These are phyloP conservation scores for Sminthurides aquaticus DNA, from an alignment of 2,888 invertebrate genomes.

Conservation along the genomic window DNA sequence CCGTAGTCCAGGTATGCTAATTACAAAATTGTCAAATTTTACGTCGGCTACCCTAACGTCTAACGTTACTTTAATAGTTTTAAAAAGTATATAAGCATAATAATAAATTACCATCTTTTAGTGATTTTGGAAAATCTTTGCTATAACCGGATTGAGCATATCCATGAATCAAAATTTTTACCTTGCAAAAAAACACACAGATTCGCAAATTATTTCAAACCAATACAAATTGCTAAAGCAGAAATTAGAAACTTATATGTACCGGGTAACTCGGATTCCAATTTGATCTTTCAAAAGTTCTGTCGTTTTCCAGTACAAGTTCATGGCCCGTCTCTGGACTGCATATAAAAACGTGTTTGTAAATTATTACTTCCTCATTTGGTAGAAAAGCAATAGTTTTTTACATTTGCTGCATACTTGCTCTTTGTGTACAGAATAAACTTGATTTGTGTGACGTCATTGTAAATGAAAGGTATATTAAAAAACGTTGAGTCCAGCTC, in stretches of 20 bases:
- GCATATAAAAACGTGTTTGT: background rate
- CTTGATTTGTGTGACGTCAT: conserved; percentile 35
- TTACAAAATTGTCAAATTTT: background rate
- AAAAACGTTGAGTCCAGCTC: conserved; percentile 34
- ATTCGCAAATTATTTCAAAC: background rate
- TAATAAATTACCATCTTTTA: conserved; percentile 29
- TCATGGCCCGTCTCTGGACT: conserved; percentile 25
- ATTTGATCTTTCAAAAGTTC: conserved; percentile 28
- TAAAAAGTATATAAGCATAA: background rate
- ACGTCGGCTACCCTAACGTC: too few species aligned
- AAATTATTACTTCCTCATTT: background rate
- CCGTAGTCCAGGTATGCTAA: conserved; percentile 26
- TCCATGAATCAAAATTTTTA: conserved; percentile 38
- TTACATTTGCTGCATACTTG: too few species aligned
- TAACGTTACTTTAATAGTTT: too few species aligned
- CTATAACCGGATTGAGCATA: conserved; percentile 35
- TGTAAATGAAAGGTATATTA: conserved; percentile 34
- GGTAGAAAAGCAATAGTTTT: too few species aligned
- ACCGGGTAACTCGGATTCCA: conserved; percentile 27
- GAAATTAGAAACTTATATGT: too few species aligned
- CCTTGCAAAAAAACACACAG: background rate
- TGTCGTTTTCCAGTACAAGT: conserved; percentile 28
- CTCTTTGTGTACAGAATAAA: conserved; percentile 32
- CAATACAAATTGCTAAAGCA: too few species aligned
- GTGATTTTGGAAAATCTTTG: conserved; percentile 36